Evolutionary conservation across 2,888 invertebrate species (phyloP), one percentile per base, ranked within the genome.

Genomic region (Sminthurides aquaticus): DNA sequence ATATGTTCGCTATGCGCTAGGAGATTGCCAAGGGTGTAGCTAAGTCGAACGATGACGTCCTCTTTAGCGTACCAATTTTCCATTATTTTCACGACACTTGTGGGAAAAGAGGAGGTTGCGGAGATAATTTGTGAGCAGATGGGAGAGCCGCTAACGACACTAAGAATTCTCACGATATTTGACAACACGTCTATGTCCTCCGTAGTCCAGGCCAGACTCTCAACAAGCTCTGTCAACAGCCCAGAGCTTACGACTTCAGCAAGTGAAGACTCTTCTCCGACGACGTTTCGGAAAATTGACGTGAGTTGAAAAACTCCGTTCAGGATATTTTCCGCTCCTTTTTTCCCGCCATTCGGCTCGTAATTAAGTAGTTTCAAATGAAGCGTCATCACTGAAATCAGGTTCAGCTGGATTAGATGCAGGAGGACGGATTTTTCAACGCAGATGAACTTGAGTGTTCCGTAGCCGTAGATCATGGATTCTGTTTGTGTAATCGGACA

Each of bases 391-490:
- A 73, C 61, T 11, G 67, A 63, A 26, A 74, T 60, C 20, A 74
- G 65, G 55, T 72, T 64, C 29, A 72, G 68, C 25, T 72, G 64
- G 28, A 73, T 60, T 20, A 71, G 65, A 34, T 64, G 62, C 52
- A 63, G 60, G 2, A 74, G 62, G 3, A 72, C 68, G 8, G 62
- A 29, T 18, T 66, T 67, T 61, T 73, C 71, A 59, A 66, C 67
- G 55, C 72, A 73, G 26, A 74, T 67, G 60, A 73, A 74, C 34
- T 74, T 74, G 20, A 74, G 64, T 2, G 72, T 73, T 20, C 74
- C 74, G 57, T 74, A 74, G 2, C 72, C 74, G 57, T 74, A 74
- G 57, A 74, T 74, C 71, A 73, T 69, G 3, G 74, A 70, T 48
- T 74, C 74, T 2, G 71, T 74, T 55, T 72, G 72, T 1, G 72